phyloP scores from a whole-genome alignment of 2,113 vertebrate species.

The Gorilla gorilla region DNA sequence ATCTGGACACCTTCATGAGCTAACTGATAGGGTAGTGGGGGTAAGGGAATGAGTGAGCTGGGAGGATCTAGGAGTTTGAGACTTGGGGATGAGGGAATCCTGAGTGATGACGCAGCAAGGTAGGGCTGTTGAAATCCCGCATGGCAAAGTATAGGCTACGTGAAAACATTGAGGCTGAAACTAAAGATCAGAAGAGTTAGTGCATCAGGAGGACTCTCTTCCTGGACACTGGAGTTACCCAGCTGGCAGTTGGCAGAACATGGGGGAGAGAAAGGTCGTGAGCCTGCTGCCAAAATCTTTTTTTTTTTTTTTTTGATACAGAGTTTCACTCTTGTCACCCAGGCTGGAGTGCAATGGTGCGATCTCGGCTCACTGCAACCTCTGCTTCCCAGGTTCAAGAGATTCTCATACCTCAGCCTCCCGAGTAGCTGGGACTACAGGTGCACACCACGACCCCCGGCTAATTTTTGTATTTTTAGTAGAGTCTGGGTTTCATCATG shows the following conservation, averaged over 20 bases:
- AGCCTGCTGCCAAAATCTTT: neutral
- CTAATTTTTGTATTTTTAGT: too few relatives aligned
- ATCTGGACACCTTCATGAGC: neutral
- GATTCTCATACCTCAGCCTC: too few relatives aligned
- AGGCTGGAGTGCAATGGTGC: too few relatives aligned
- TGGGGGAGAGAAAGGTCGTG: neutral
- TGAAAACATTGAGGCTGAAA: neutral
- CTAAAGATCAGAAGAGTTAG: neutral
- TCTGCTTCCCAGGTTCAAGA: too few relatives aligned
- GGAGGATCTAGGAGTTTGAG: neutral
- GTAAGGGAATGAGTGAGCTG: neutral
- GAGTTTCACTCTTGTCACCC: too few relatives aligned
- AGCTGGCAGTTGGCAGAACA: neutral
- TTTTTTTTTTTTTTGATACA: too few relatives aligned
- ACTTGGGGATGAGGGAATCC: neutral
- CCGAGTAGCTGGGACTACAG: too few relatives aligned
- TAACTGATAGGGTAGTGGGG: too few relatives aligned
- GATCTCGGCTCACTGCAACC: too few relatives aligned
- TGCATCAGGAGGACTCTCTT: neutral
- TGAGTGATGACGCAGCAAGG: neutral
- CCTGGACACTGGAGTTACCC: neutral
- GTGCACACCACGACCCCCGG: too few relatives aligned
- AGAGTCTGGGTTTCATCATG: too few relatives aligned
- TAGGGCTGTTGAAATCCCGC: neutral
- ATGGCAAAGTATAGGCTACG: neutral